Conservation (phyloP, 1,140 invertebrate genomes). For the Drosophila gunungcola region DNA sequence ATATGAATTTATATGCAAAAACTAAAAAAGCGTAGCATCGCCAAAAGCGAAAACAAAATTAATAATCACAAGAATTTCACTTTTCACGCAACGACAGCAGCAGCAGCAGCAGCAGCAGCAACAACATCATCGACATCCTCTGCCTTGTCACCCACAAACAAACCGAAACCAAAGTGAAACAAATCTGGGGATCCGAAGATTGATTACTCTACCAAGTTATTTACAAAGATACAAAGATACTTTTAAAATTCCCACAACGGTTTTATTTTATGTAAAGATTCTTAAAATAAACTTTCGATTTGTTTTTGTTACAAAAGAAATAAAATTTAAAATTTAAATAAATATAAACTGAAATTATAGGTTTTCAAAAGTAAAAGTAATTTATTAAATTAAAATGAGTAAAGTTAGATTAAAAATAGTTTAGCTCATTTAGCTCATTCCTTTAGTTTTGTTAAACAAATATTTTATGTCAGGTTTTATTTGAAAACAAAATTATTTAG, state of each 20-base stretch:
- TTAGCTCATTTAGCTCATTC: no score
- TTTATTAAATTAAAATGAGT: no score
- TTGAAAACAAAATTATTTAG: background rate
- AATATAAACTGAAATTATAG: no score
- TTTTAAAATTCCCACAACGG: no score
- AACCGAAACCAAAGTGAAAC: slow-evolving; percentile 4
- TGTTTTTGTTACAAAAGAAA: no score
- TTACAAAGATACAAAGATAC: background rate
- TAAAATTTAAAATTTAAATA: no score
- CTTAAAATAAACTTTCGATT: no score
- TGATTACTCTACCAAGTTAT: slow-evolving; percentile 3
- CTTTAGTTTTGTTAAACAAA: no score
- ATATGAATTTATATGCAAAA: slow-evolving; percentile 71
- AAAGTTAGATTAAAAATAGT: no score
- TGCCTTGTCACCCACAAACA: slow-evolving; percentile 77
- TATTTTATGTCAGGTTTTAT: background rate
- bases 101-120: slow-evolving; percentile 40
- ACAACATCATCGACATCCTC: slow-evolving; percentile 45
- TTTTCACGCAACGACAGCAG: slow-evolving; percentile 73
- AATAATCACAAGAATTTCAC: slow-evolving; percentile 83
- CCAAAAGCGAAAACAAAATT: slow-evolving; percentile 82
- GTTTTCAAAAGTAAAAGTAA: no score
- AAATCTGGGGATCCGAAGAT: background rate
- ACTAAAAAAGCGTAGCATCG: slow-evolving; percentile 71
- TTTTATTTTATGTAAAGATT: no score